These are phyloP conservation scores for Hyles vespertilio DNA, from an alignment of 1,140 invertebrate species.

Conservation along the genomic window DNA sequence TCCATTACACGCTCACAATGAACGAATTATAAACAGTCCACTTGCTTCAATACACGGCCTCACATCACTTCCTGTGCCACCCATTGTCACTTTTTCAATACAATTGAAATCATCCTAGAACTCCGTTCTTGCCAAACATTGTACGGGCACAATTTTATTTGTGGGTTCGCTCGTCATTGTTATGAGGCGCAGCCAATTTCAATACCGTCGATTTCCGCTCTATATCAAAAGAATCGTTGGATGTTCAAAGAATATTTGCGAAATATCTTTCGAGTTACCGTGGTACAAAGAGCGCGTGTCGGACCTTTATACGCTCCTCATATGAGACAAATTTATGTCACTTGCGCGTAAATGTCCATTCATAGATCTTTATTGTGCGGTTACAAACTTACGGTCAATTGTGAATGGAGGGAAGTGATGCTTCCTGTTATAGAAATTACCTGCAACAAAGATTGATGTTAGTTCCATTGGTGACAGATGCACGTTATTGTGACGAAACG, in stretches of 20 bases:
- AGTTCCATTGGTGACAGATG: slow-evolving; percentile 9
- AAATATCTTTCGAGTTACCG: slow-evolving; percentile 30
- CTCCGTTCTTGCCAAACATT: slow-evolving; percentile 39
- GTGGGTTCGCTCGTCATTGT: slow-evolving; percentile 60
- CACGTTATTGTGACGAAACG: slow-evolving; percentile 5
- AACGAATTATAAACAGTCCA: slow-evolving; percentile 74
- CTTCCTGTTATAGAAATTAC: slow-evolving; percentile 39
- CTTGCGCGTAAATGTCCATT: slow-evolving; percentile 20
- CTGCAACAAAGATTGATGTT: slow-evolving; percentile 33
- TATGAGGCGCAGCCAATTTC: slow-evolving; percentile 48
- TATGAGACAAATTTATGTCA: slow-evolving; percentile 51
- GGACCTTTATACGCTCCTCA: slow-evolving; percentile 32
- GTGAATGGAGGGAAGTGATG: slow-evolving; percentile 26
- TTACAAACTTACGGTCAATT: slow-evolving; percentile 20
- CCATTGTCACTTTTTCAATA: slow-evolving; percentile 67
- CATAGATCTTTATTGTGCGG: slow-evolving; percentile 16
- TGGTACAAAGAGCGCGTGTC: slow-evolving; percentile 12
- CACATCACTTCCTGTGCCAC: slow-evolving; percentile 66
- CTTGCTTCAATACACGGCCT: slow-evolving; percentile 63
- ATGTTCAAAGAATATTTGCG: slow-evolving; percentile 40
- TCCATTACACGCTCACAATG: slow-evolving; percentile 56
- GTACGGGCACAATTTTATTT: slow-evolving; percentile 49
- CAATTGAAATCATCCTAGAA: slow-evolving; percentile 70
- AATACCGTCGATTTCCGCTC: slow-evolving; percentile 65
- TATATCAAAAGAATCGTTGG: slow-evolving; percentile 45